Base-by-base conservation (phyloP, 2,888 invertebrate species). In the Petrolisthes cinctipes region DNA sequence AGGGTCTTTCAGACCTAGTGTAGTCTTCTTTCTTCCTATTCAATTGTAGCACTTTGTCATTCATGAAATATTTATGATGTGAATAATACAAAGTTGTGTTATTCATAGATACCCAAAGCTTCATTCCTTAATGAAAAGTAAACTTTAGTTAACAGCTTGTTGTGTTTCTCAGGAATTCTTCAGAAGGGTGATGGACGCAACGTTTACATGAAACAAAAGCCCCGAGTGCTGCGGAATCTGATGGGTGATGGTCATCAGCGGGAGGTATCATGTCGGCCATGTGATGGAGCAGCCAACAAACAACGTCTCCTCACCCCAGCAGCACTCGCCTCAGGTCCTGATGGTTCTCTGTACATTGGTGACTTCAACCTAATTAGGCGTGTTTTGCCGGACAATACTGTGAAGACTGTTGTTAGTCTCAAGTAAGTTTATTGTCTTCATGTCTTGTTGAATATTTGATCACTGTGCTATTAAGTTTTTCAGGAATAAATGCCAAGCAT, bases 181-280 rank as follows among this genome's bases (percentile, higher is more conserved):
- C 99, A 99, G 93, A 98, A 98, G 93, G 99, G 99, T 75, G 98
- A 99, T 92, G 99, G 99, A 86, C 97, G 97, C 4, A 96, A 98
- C 76, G 94, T 99, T 66, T 98, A 99, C 93, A 95, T 99, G 93
- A 98, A 97, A 92, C 98, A 97, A 92, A 96, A 97, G 92, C 97
- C 97, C 92, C 97, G 97, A 78, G 94, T 97, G 91, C 97, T 96
- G 79, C 75, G 79, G 11, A 89, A 89, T 9, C 68, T 90, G 61
- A 86, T 98, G 96, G 98, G 98, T n/a, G 97, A 97, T 51, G 98
- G 97, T 1, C 94, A 97, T 84, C 97, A 97, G 92, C 94, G 99
- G 80, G 95, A 96, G 4, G 94, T 98, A 61, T 95, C 96, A 91
- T 98, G 98, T 93, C 96, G 96, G 20, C 80, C 85, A 20, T 91